Evolutionary conservation across 2,797 vertebrate genomes (phyloP).

Genomic region (Amblyraja radiata): DNA sequence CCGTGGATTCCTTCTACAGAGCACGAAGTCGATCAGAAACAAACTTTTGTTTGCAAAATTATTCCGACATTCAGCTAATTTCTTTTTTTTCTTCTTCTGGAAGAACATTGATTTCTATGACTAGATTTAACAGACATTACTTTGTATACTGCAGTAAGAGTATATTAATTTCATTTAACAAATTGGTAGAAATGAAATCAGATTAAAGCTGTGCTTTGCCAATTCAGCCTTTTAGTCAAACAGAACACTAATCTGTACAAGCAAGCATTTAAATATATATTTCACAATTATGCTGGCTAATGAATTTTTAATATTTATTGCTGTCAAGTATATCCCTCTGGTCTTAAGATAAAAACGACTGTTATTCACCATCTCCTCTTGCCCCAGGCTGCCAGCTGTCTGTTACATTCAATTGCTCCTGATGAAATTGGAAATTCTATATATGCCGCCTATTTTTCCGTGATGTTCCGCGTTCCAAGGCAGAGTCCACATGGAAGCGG

Average conservation of each 20-base stretch:
- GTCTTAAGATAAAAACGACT: background rate
- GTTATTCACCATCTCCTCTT: background rate
- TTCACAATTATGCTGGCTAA: background rate
- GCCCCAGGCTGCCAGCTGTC: background rate
- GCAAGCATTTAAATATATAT: slow-evolving; percentile 17
- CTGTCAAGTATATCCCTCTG: background rate
- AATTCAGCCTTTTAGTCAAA: background rate
- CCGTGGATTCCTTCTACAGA: background rate
- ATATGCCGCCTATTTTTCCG: background rate
- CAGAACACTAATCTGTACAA: background rate
- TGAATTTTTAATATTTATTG: background rate
- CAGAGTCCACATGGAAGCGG: background rate
- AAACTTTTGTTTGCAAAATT: background rate
- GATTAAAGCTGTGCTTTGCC: background rate
- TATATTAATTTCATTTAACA: slow-evolving; percentile 29
- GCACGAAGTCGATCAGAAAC: background rate
- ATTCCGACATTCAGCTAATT: background rate
- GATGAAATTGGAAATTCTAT: background rate
- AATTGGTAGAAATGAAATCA: background rate
- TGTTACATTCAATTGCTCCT: background rate
- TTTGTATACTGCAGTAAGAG: background rate
- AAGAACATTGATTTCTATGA: background rate
- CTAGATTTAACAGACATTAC: background rate
- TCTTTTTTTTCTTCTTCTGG: background rate
- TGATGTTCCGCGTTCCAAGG: background rate